phyloP scores from a whole-genome alignment of 1,140 invertebrate species.

The Gryllus bimaculatus region DNA sequence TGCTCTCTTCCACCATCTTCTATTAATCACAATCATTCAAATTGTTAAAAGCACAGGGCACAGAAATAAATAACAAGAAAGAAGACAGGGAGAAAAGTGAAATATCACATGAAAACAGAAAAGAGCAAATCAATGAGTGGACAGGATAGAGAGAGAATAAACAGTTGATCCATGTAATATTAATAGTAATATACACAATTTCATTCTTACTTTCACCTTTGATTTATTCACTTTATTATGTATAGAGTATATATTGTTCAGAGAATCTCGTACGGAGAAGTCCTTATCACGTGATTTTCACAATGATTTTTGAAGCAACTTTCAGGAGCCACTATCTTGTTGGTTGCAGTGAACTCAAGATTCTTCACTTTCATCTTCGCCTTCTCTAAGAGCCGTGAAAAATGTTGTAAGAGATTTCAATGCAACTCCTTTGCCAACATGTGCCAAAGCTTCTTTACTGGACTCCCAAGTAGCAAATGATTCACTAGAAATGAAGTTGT shows the following conservation, averaged over 20 bases:
- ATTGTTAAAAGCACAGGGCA: not conserved
- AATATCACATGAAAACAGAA: not conserved
- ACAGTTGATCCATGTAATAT: slow-evolving; percentile 9
- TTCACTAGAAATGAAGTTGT: slow-evolving; percentile 49
- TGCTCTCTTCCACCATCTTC: not conserved
- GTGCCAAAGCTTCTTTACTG: slow-evolving; percentile 39
- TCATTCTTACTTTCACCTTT: slow-evolving; percentile 12
- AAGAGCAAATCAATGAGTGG: not conserved
- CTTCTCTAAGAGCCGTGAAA: slow-evolving; percentile 46
- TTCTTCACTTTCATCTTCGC: slow-evolving; percentile 32
- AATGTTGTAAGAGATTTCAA: slow-evolving; percentile 45
- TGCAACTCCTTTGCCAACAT: slow-evolving; percentile 48
- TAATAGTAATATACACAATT: slow-evolving; percentile 13
- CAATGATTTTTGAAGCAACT: not conserved
- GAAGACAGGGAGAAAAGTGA: slow-evolving; percentile 9
- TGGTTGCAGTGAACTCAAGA: slow-evolving; percentile 14
- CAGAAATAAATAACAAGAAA: slow-evolving; percentile 8
- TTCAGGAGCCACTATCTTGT: not conserved
- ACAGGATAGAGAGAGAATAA: not conserved
- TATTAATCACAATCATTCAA: not conserved
- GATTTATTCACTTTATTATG: not conserved
- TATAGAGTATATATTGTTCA: slow-evolving; percentile 5
- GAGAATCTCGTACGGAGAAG: not conserved
- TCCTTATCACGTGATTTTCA: not conserved
- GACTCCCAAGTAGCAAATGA: slow-evolving; percentile 49